These are phyloP conservation scores for Pollenia griseotomentosa DNA, from an alignment of 2,888 invertebrate genomes.

Conservation along the genomic window DNA sequence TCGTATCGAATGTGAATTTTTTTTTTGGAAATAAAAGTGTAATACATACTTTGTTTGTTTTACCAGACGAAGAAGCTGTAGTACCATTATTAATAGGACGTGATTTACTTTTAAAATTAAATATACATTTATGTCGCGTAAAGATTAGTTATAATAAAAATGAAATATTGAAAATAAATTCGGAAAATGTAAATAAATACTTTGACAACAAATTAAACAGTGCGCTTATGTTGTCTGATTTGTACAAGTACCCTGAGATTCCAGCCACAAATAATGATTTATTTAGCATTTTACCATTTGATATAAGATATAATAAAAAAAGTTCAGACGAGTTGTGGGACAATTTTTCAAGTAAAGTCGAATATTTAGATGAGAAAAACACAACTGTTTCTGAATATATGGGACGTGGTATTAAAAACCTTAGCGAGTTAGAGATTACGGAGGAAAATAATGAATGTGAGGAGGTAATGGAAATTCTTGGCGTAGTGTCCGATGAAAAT, in stretches of 20 bases:
- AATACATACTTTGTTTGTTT: slow-evolving; percentile 35
- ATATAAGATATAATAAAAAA: too few relatives aligned
- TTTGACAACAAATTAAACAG: neutral
- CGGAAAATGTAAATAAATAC: neutral
- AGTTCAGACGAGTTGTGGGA: neutral
- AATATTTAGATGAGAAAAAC: neutral
- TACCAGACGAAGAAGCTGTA: slow-evolving; percentile 43
- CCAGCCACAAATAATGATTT: neutral
- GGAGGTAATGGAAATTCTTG: neutral
- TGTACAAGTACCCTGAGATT: neutral
- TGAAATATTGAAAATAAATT: slow-evolving; percentile 23
- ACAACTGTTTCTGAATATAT: slow-evolving; percentile 15
- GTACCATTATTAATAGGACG: slow-evolving; percentile 47
- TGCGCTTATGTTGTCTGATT: slow-evolving; percentile 29
- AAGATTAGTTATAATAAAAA: slow-evolving; percentile 29
- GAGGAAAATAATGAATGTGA: neutral
- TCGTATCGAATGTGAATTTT: slow-evolving; percentile 27
- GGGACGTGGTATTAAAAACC: neutral
- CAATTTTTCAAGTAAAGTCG: neutral
- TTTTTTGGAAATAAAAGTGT: too few relatives aligned
- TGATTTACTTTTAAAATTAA: slow-evolving; percentile 18
- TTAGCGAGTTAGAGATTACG: neutral
- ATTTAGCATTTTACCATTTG: slow-evolving; percentile 6
- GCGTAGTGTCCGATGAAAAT: neutral
- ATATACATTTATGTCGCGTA: slow-evolving; percentile 24